Percentiles rank a stretch among this genome's conserved stretches.
Conservation (phyloP, 2,797 vertebrate species). For the Malurus leucopterus region DNA sequence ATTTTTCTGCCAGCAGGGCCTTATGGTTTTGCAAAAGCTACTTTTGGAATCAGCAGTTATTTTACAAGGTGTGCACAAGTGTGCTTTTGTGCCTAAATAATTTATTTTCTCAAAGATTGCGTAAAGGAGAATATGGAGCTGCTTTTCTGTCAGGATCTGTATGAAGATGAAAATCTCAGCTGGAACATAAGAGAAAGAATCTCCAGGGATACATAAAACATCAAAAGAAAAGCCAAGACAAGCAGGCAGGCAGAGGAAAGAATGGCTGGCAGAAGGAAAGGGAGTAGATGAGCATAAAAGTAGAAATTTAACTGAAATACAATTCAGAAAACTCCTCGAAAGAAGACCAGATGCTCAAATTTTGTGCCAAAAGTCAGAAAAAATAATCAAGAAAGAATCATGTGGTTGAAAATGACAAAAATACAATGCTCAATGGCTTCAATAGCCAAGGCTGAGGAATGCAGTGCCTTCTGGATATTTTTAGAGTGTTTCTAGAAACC, state of each 20-base stretch:
- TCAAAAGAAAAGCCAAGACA: neutral
- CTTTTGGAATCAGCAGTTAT: neutral
- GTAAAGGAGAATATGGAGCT: neutral
- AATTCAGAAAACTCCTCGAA: neutral
- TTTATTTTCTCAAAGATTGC: neutral
- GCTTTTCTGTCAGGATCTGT: neutral
- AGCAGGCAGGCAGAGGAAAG: neutral
- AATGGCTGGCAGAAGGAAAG: neutral
- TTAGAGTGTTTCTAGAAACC: neutral
- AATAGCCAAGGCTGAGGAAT: neutral
- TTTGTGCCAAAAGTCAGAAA: neutral
- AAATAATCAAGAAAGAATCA: neutral
- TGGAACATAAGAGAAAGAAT: neutral
- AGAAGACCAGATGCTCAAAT: neutral
- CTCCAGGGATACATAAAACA: neutral
- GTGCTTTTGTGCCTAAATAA: neutral
- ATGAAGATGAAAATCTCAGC: neutral
- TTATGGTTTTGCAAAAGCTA: neutral
- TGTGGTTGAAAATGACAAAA: neutral
- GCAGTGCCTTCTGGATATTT: neutral
- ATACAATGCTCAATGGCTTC: neutral
- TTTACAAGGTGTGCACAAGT: neutral
- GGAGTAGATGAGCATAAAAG: neutral
- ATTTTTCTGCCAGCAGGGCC: neutral
- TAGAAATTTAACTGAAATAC: neutral